A percentile compares a stretch with the other conserved stretches of the same genome.
These are phyloP conservation scores for Dastarcus helophoroides DNA, from an alignment of 2,888 invertebrate genomes.

Conservation along the genomic window DNA sequence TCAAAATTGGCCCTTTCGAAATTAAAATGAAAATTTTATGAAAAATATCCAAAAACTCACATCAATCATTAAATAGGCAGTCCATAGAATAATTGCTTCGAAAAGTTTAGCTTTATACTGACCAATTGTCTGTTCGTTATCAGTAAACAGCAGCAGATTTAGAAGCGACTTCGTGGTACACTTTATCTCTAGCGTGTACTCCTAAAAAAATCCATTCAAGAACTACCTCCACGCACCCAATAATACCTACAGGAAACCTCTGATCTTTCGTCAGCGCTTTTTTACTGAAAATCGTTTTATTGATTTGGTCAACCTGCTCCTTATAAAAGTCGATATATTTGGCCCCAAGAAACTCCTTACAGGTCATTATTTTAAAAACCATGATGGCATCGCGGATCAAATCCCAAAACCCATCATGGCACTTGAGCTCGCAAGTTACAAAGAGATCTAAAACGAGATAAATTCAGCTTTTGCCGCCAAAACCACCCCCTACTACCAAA, in stretches of 20 bases:
- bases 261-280: not conserved
- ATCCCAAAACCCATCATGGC: not conserved
- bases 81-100: constrained; percentile 2
- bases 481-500: not conserved
- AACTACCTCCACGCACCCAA: not conserved
- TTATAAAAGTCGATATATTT: not conserved
- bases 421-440: not conserved
- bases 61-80: not conserved
- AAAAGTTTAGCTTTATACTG: constrained; percentile 1
- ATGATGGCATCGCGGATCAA: not conserved
- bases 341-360: too few species aligned
- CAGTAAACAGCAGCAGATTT: not conserved
- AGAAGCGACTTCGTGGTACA: not conserved
- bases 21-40: too few species aligned
- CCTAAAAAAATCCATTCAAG: constrained; percentile 1
- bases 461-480: not conserved
- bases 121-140: not conserved
- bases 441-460: constrained; percentile 1
- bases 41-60: too few species aligned
- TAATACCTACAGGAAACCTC: not conserved
- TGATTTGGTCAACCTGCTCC: not conserved
- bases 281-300: not conserved
- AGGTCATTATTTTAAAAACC: constrained; percentile 1
- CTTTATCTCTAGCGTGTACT: not conserved
- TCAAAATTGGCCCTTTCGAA: too few species aligned